A percentile compares a stretch with the other conserved stretches of the same genome.
phyloP scores from a whole-genome alignment of 2,888 invertebrate species.

The Acheta domesticus region DNA sequence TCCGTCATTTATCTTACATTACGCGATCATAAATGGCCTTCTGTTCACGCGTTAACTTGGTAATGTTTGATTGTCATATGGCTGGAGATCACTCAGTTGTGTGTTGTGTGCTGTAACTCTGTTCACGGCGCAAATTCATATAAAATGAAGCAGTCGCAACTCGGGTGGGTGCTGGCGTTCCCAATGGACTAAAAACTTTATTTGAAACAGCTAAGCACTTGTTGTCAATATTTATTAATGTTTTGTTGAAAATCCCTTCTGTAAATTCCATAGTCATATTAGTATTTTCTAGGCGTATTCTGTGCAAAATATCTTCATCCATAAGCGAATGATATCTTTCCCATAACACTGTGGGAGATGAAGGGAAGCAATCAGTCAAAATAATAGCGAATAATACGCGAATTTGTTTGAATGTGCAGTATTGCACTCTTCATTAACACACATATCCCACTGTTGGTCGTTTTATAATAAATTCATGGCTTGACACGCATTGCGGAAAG shows the following conservation, averaged over 20 bases:
- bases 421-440: not conserved
- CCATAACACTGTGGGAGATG: slow-evolving; percentile 39
- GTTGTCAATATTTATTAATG: slow-evolving; percentile 29
- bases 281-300: too few species aligned
- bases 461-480: not conserved
- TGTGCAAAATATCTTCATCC: not conserved
- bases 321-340: slow-evolving; percentile 25
- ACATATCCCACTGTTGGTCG: not conserved
- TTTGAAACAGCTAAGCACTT: too few species aligned
- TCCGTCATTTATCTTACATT: slow-evolving; percentile 29
- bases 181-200: not conserved
- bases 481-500: not conserved
- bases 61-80: slow-evolving; percentile 36
- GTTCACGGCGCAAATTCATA: not conserved
- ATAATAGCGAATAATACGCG: slow-evolving; percentile 37
- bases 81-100: too few species aligned
- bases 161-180: slow-evolving; percentile 27
- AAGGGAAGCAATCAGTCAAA: slow-evolving; percentile 38
- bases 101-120: not conserved
- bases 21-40: slow-evolving; percentile 35
- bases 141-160: not conserved
- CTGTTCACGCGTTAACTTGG: slow-evolving; percentile 39
- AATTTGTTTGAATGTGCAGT: slow-evolving; percentile 30
- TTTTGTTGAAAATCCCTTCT: slow-evolving; percentile 27
- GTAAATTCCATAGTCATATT: not conserved